Conservation (phyloP, 2,888 invertebrate species). For the Ctena decussata region DNA sequence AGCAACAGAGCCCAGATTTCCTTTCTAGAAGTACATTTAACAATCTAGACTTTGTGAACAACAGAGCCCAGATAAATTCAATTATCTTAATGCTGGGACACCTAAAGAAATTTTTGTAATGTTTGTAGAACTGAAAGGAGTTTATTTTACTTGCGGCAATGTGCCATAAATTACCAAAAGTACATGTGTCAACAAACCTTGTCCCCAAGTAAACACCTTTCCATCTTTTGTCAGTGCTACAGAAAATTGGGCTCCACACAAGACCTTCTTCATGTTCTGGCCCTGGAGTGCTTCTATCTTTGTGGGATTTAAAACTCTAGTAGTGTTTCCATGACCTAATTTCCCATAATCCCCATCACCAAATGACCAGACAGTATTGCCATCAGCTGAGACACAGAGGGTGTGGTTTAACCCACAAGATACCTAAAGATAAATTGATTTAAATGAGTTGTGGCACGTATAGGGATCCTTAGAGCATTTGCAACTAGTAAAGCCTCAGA, state of each 20-base stretch:
- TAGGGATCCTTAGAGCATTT: too few species aligned
- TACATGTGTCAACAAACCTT: conserved; percentile 81
- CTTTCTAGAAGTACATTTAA: too few species aligned
- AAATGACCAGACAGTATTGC: conserved; percentile 90
- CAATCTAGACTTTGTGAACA: too few species aligned
- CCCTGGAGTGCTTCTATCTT: conserved; percentile 89
- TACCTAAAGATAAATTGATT: conserved; percentile 86
- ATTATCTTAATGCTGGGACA: too few species aligned
- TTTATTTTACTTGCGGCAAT: too few species aligned
- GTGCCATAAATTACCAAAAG: too few species aligned
- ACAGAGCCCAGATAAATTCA: too few species aligned
- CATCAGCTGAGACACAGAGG: conserved; percentile 89
- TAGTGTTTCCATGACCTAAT: conserved; percentile 87
- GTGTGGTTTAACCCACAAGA: conserved; percentile 91
- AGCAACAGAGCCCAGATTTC: too few species aligned
- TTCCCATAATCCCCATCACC: conserved; percentile 91
- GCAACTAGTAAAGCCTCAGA: too few species aligned
- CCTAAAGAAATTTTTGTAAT: too few species aligned
- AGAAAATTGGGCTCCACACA: conserved; percentile 90
- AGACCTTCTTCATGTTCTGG: conserved; percentile 89
- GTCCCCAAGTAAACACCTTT: conserved; percentile 89
- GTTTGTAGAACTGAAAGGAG: too few species aligned
- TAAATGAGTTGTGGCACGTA: too few species aligned
- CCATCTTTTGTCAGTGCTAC: conserved; percentile 90
- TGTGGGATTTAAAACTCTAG: conserved; percentile 86